Evolutionary conservation across 1,140 invertebrate species (phyloP).

Genomic region (Cotesia typhae): DNA sequence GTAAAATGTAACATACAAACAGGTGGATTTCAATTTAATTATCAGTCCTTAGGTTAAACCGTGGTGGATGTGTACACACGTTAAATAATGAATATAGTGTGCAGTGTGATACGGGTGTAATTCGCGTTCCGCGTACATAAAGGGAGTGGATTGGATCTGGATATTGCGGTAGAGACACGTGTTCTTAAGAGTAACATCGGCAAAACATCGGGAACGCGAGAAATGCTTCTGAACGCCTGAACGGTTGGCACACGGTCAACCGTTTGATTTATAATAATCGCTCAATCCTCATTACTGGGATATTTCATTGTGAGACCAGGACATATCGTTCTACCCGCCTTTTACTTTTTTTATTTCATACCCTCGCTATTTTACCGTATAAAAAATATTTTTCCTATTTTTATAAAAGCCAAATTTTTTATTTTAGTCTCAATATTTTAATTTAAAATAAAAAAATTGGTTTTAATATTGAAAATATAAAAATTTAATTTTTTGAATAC

Average conservation of each 20-base stretch:
- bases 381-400: too few species aligned
- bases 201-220: constrained; percentile 57
- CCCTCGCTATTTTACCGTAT: too few species aligned
- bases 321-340: neutral
- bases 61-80: neutral
- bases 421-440: too few species aligned
- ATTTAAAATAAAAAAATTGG: too few species aligned
- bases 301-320: constrained; percentile 41
- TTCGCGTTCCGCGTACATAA: constrained; percentile 29
- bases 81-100: constrained; percentile 4
- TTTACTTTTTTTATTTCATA: too few species aligned
- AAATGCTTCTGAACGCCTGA: constrained; percentile 49
- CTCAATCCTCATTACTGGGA: constrained; percentile 57
- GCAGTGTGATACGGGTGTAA: constrained; percentile 26
- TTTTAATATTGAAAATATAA: too few species aligned
- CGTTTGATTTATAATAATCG: constrained; percentile 62
- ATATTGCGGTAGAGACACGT: constrained; percentile 44
- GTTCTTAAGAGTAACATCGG: constrained; percentile 53
- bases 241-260: constrained; percentile 36
- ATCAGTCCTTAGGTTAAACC: constrained; percentile 1
- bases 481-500: too few species aligned
- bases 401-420: too few species aligned
- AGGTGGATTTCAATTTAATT: constrained; percentile 32
- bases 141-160: constrained; percentile 13
- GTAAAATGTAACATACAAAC: constrained; percentile 2